Conservation (phyloP, 2,888 invertebrate genomes). For the Gari tellinella region DNA sequence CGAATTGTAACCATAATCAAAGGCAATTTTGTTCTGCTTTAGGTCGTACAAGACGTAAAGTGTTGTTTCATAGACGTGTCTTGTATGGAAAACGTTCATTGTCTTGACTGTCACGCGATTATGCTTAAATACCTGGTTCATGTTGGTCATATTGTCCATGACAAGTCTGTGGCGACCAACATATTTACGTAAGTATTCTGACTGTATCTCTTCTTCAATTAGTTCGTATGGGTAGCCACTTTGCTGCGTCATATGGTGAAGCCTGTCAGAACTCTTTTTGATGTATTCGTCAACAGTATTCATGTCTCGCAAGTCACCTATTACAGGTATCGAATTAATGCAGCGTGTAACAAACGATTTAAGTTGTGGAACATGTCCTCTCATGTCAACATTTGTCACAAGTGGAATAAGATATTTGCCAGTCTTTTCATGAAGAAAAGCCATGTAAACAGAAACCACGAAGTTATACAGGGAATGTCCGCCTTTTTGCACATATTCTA, state of each 20-base stretch:
- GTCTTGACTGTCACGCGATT: no score
- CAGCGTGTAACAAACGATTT: no score
- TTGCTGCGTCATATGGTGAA: constrained; percentile 1
- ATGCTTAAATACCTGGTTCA: no score
- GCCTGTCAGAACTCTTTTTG: neutral
- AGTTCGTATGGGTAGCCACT: constrained; percentile 13
- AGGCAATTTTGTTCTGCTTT: neutral
- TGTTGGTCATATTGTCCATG: constrained; percentile 12
- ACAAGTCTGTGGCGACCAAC: constrained; percentile 1
- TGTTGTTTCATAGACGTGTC: no score
- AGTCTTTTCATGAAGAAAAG: constrained; percentile 8
- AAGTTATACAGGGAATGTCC: no score
- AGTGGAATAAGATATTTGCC: neutral
- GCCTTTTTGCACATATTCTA: neutral
- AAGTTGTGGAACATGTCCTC: constrained; percentile 11
- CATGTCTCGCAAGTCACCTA: neutral
- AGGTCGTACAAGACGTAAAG: constrained; percentile 16
- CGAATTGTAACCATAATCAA: no score
- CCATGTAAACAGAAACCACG: no score
- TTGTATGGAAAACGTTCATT: no score
- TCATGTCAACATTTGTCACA: no score
- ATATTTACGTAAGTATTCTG: neutral
- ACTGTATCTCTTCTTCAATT: no score
- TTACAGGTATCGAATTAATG: constrained; percentile 8
- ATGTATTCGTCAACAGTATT: neutral